These are phyloP conservation scores for Mnemiopsis leidyi DNA, from an alignment of 37 sponge, comb jelly and placozoan species.

Conservation along the genomic window DNA sequence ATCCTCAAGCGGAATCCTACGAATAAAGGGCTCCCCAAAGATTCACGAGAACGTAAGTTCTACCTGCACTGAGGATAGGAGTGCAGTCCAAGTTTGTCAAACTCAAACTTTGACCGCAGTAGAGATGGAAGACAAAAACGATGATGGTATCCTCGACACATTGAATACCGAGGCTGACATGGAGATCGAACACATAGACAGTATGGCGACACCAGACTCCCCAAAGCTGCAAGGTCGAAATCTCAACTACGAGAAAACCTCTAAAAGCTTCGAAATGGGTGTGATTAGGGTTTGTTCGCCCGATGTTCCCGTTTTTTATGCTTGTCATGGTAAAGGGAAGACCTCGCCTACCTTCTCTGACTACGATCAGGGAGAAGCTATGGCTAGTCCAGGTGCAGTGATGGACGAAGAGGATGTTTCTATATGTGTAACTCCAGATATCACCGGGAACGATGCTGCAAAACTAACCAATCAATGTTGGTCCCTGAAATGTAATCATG, in stretches of 20 bases:
- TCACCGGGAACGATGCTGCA: neutral
- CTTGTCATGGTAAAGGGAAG: neutral
- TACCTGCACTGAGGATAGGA: neutral
- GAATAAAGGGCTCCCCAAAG: no score
- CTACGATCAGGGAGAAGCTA: neutral
- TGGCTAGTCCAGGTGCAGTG: neutral
- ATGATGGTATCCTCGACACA: neutral
- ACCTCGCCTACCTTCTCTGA: neutral
- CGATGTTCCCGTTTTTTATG: neutral
- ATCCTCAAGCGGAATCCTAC: neutral
- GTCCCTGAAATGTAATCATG: neutral
- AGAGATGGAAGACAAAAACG: neutral
- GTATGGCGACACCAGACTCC: neutral
- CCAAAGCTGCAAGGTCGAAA: neutral
- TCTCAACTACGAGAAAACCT: neutral
- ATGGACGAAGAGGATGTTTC: neutral
- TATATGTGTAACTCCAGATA: neutral
- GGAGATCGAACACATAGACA: neutral
- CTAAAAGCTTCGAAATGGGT: neutral
- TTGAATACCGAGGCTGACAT: neutral
- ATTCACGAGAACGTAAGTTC: neutral
- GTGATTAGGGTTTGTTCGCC: neutral
- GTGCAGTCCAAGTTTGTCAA: neutral
- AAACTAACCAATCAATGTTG: neutral
- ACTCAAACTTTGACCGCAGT: neutral